Evolutionary conservation across 1,140 invertebrate genomes (phyloP).

Genomic region (Ptiloglossa arizonensis): DNA sequence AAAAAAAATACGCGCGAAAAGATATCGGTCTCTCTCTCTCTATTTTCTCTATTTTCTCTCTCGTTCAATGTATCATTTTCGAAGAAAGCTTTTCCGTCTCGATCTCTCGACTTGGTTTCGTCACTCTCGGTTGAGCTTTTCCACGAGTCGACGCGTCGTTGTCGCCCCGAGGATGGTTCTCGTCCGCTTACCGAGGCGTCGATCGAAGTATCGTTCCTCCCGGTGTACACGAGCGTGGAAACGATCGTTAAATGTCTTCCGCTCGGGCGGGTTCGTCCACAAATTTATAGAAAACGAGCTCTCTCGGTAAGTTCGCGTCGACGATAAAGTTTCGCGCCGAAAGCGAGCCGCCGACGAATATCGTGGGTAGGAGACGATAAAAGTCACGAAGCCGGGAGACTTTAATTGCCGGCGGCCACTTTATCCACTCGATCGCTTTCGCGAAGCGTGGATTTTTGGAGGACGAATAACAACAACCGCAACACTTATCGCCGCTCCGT

Average conservation of each 20-base stretch:
- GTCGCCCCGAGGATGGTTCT: background rate
- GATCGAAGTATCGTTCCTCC: background rate
- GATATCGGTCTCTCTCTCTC: no score
- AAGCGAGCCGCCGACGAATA: background rate
- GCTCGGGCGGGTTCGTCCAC: no score
- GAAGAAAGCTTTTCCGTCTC: no score
- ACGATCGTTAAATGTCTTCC: constrained; percentile 36
- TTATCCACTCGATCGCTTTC: background rate
- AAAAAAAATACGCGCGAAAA: no score
- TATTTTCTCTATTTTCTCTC: no score
- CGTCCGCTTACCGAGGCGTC: background rate
- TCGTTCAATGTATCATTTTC: no score
- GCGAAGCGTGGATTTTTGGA: background rate
- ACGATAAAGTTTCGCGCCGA: background rate
- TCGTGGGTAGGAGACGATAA: background rate
- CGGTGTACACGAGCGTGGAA: constrained; percentile 28
- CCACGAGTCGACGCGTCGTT: background rate
- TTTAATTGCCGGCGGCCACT: background rate
- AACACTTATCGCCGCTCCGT: no score
- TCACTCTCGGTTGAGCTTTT: no score
- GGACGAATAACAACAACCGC: background rate
- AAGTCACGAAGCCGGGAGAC: background rate
- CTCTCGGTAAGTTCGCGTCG: background rate
- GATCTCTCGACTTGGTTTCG: no score
- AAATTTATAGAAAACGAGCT: constrained; percentile 22